Conservation (phyloP, 2,113 vertebrate genomes). For the Tragelaphus imberbis region DNA sequence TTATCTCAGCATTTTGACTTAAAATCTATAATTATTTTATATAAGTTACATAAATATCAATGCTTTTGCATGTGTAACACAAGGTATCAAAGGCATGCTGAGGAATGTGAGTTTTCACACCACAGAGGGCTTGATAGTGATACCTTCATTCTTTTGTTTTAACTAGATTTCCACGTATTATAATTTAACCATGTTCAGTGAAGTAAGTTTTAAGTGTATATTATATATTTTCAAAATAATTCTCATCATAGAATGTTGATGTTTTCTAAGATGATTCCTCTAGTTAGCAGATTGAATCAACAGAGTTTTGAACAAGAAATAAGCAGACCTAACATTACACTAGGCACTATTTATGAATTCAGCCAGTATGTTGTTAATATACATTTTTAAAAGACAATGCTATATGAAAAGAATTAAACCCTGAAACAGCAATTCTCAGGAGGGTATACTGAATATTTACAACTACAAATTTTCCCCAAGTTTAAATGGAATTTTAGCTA, state of each 20-base stretch:
- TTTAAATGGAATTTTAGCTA: background rate
- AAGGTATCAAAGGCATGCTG: background rate
- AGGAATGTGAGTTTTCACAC: background rate
- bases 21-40: background rate
- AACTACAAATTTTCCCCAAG: background rate
- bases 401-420: background rate
- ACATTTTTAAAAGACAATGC: background rate
- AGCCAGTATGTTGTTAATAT: background rate
- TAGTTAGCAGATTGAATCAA: background rate
- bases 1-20: background rate
- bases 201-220: background rate
- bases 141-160: background rate
- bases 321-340: background rate
- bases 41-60: background rate
- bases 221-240: background rate
- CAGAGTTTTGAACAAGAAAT: background rate
- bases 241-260: background rate
- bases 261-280: background rate
- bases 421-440: background rate
- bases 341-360: background rate
- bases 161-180: background rate
- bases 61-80: background rate
- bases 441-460: background rate
- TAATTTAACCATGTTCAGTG: background rate
- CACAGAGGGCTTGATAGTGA: background rate